A percentile compares a stretch with the other conserved stretches of the same genome.
phyloP scores from a whole-genome alignment of 2,113 vertebrate species.

The Amblyopsis rosae region DNA sequence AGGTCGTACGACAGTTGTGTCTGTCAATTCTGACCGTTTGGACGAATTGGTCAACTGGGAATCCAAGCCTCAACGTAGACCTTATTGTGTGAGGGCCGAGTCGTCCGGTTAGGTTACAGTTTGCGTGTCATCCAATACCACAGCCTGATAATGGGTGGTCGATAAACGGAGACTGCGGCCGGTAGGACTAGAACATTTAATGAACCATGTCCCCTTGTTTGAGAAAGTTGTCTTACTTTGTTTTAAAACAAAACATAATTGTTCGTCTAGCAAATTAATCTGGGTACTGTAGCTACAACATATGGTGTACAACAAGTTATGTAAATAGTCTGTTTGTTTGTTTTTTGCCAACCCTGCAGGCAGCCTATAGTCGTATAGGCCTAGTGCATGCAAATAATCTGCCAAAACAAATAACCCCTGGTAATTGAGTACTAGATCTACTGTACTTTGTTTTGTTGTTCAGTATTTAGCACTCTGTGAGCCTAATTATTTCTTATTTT shows the following conservation, averaged over 20 bases:
- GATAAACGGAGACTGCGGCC: neutral
- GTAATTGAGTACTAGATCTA: constrained; percentile 12
- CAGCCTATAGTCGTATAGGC: neutral
- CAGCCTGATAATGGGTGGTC: neutral
- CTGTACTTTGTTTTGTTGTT: constrained; percentile 19
- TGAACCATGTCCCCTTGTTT: too few relatives aligned
- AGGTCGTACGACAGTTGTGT: neutral
- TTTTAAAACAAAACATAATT: too few relatives aligned
- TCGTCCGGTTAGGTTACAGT: constrained; percentile 24
- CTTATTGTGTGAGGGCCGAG: constrained; percentile 9
- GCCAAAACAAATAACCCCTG: constrained; percentile 34
- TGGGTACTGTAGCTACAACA: too few relatives aligned
- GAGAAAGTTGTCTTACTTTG: too few relatives aligned
- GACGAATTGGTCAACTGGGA: constrained; percentile 18
- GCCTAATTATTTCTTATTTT: constrained; percentile 9
- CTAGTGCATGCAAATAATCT: neutral
- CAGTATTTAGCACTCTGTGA: constrained; percentile 13
- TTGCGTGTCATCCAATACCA: constrained; percentile 35
- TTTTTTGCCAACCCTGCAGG: constrained; percentile 20
- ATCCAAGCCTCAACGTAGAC: neutral
- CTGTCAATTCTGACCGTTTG: neutral
- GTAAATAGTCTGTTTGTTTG: too few relatives aligned
- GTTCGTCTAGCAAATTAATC: too few relatives aligned
- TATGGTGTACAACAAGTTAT: too few relatives aligned
- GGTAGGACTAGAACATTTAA: neutral